Evolutionary conservation across 2,888 invertebrate genomes (phyloP), one percentile per base, ranked within the genome.

Genomic region (Hydropsyche betteni): DNA sequence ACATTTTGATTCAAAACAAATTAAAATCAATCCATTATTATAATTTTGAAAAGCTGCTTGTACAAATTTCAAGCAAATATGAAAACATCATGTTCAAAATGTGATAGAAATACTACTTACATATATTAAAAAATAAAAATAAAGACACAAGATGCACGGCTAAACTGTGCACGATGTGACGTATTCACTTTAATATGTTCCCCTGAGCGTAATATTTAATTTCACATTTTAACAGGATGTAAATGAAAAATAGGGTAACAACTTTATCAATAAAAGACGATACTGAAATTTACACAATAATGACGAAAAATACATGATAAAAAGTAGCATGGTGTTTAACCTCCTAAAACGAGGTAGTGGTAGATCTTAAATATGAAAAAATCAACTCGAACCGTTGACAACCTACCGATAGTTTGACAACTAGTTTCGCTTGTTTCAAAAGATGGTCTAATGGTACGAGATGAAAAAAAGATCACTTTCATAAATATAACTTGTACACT

Each of bases 301-400:
- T 36, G 36, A 64, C n/a, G 34, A 64, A 24, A 44, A 64, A 64
- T 75, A 58, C 51, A 75, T 61, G 61, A 73, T 58, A 50, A 51
- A 75, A 75, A 75, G 52, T 33, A 51, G 70, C 14, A 50, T 75
- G 68, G 24, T 38, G 61, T 61, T 44, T 16, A 68, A 75, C 78
- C 78, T 78, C 78, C 76, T 78, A 78, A 78, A 78, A 78, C 78
- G 78, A 78, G 78, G 76, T 58, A 72, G 70, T 75, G 77, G 74
- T 69, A 72, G 38, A 53, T 69, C 64, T 64, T 36, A 64, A 33
- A 64, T 34, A 36, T 64, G 64, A 64, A 64, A 61, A 64, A 68
- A 72, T 70, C 33, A 74, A 64, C 68, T 74, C 64, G 68, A 50
- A 61, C 44, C 52, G 51, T 50, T 38, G 44, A 52, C 44, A 52